Evolutionary conservation across 2,113 vertebrate species (phyloP), one percentile per base, ranked within the genome.

Genomic region (Nothoprocta pentlandii): DNA sequence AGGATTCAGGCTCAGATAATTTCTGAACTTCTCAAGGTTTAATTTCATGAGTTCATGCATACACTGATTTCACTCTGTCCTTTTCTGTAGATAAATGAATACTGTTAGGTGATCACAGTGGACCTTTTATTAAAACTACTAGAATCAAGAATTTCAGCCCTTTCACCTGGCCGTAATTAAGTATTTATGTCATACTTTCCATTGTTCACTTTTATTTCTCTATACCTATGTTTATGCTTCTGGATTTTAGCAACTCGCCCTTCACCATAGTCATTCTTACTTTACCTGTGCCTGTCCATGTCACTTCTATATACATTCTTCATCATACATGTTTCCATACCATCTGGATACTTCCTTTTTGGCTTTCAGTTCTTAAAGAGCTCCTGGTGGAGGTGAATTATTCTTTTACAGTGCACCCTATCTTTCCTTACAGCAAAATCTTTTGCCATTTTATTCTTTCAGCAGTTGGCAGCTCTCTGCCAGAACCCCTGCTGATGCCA

Each of bases 401-500:
- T 36, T 91, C 80, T 88, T 10, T 5, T 62, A 41, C 5, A 89
- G 3, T 23, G 9, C 39, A 69, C 21, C 3, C 4, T 85, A 39
- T 73, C 26, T 82, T 77, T 85, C 63, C 63, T 13, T 62, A 12
- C 75, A 56, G 56, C 66, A 25, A 32, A 58, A 32, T 58, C 28
- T 30, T 93, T 85, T 87, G 53, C 25, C 36, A 17, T 80, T 92
- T 87, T 91, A n/a, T 25, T 36, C 19, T 0, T 85, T 90, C 54
- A 67, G 67, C 70, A 69, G 8, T 56, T 69, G 30, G 19, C 22
- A 66, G 16, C 42, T 84, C 44, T 83, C 73, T 92, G 42, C 92
- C 74, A 93, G 86, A 81, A 84, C 61, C 87, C 32, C 68, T 49
- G 28, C 59, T 92, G 89, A 70, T 87, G 36, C 49, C 46, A 74